Evolutionary conservation across 2,888 invertebrate genomes (phyloP).

Genomic region (Diaperis boleti): DNA sequence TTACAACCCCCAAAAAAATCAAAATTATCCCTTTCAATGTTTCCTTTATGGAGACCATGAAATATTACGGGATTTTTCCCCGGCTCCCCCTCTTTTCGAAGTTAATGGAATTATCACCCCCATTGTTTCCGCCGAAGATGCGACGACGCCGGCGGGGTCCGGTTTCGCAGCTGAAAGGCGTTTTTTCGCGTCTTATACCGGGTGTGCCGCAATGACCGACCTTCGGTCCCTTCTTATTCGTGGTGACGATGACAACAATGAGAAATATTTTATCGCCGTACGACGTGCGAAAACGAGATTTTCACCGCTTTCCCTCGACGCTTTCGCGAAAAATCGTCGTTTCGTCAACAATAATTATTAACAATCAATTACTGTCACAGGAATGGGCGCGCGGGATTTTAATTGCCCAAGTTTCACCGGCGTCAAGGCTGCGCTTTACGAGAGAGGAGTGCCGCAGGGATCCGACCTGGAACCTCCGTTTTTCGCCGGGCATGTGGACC

Average conservation of each 20-base stretch:
- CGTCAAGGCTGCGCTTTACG: neutral
- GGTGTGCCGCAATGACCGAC: neutral
- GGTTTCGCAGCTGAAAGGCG: constrained; percentile 1
- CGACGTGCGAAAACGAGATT: constrained; percentile 1
- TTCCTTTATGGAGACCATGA: constrained; percentile 40
- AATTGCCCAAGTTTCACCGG: neutral
- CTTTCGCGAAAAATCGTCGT: constrained; percentile 7
- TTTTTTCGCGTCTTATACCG: neutral
- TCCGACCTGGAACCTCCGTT: no score
- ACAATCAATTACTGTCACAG: constrained; percentile 2
- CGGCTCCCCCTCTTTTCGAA: constrained; percentile 29
- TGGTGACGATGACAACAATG: no score
- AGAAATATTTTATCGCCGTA: no score
- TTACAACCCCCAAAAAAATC: constrained; percentile 51
- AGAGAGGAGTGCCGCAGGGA: no score
- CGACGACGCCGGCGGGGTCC: constrained; percentile 6
- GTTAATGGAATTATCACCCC: constrained; percentile 50
- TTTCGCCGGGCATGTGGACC: no score
- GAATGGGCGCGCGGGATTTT: neutral
- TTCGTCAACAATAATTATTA: constrained; percentile 5
- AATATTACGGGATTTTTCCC: constrained; percentile 36
- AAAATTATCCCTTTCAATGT: constrained; percentile 56
- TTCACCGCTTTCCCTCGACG: constrained; percentile 10
- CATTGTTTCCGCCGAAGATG: constrained; percentile 36
- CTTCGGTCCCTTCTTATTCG: no score